Evolutionary conservation across 2,797 vertebrate species (phyloP).

Genomic region (Acanthurus tractus): DNA sequence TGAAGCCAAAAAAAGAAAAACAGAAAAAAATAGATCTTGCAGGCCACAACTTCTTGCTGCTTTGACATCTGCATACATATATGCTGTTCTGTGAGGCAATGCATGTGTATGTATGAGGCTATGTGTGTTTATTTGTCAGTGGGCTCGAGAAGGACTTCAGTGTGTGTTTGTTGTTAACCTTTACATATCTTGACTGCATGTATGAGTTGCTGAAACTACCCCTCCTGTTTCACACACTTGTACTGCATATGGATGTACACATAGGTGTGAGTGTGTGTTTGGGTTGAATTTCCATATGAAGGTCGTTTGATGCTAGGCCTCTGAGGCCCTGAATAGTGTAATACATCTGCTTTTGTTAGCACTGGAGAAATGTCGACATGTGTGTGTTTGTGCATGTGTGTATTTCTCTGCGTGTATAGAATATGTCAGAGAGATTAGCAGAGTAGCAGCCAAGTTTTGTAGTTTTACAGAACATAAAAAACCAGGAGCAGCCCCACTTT

Average conservation of each 20-base stretch:
- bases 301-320: constrained; percentile 53
- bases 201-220: constrained; percentile 18
- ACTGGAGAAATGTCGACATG: neutral
- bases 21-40: neutral
- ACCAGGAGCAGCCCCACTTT: constrained; percentile 56
- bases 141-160: constrained; percentile 24
- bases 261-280: constrained; percentile 29
- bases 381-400: neutral
- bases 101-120: constrained; percentile 52
- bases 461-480: constrained; percentile 64
- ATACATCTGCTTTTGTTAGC: constrained; percentile 52
- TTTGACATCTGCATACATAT: constrained; percentile 30
- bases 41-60: constrained; percentile 28
- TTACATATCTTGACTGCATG: constrained; percentile 30
- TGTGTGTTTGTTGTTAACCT: constrained; percentile 29
- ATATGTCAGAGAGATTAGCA: constrained; percentile 46
- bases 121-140: constrained; percentile 18
- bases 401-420: neutral
- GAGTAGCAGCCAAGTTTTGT: constrained; percentile 59
- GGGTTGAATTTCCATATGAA: constrained; percentile 50
- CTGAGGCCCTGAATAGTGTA: constrained; percentile 45
- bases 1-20: neutral
- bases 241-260: constrained; percentile 21
- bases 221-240: constrained; percentile 29
- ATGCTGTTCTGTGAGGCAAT: constrained; percentile 19